Conservation (phyloP, 2,888 invertebrate genomes). For the Pollenia griseotomentosa region DNA sequence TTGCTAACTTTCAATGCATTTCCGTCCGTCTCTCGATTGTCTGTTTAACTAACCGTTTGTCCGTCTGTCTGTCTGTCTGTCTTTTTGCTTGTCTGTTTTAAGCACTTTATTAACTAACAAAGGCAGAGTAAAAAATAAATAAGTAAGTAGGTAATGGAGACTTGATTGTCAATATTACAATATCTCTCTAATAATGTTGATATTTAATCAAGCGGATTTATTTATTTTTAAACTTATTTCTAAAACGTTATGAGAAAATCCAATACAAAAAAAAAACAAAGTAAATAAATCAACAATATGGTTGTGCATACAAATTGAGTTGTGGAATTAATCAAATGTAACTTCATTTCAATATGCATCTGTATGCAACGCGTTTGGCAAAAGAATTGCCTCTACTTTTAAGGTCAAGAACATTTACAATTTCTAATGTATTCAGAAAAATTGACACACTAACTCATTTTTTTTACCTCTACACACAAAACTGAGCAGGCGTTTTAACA, state of each 20-base stretch:
- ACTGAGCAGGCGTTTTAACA: not conserved
- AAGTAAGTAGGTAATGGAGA: constrained; percentile 35
- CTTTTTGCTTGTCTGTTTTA: constrained; percentile 20
- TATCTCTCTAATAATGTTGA: constrained; percentile 49
- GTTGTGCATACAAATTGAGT: constrained; percentile 38
- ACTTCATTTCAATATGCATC: constrained; percentile 47
- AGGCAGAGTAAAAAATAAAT: constrained; percentile 26
- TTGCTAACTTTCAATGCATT: constrained; percentile 11
- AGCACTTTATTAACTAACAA: constrained; percentile 62
- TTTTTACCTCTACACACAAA: constrained; percentile 5
- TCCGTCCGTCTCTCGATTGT: constrained; percentile 20
- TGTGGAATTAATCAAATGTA: not conserved
- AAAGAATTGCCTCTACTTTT: constrained; percentile 50
- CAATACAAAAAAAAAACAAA: constrained; percentile 17
- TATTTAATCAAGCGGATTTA: constrained; percentile 68
- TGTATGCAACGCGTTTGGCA: constrained; percentile 34
- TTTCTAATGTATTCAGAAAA: constrained; percentile 50
- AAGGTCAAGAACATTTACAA: constrained; percentile 63
- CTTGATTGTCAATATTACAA: constrained; percentile 62
- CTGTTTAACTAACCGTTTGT: not conserved
- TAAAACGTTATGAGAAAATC: constrained; percentile 42
- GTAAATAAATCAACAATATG: constrained; percentile 30
- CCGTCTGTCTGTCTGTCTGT: constrained; percentile 1
- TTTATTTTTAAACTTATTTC: constrained; percentile 53
- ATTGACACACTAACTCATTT: constrained; percentile 55